These are phyloP conservation scores for Caenorhabditis sp. DNA, from an alignment of 2,888 invertebrate species.

Conservation along the genomic window DNA sequence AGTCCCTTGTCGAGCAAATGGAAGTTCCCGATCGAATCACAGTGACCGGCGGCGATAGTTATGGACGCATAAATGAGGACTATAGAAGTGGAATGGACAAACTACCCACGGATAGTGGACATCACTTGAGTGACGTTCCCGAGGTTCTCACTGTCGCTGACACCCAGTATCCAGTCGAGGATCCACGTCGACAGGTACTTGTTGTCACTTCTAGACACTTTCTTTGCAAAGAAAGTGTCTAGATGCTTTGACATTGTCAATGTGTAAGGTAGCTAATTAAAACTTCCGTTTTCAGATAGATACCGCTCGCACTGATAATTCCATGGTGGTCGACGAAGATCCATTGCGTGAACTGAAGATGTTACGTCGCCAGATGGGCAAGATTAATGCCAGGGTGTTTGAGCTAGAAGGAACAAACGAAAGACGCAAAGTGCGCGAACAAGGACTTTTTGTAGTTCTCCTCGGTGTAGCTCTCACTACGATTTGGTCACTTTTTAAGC, in stretches of 20 bases:
- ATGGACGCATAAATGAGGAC: constrained; percentile 57
- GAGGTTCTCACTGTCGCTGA: constrained; percentile 59
- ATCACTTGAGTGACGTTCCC: constrained; percentile 55
- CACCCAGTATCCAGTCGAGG: constrained; percentile 59
- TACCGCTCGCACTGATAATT: constrained; percentile 63
- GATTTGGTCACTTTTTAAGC: constrained; percentile 47
- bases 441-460: constrained; percentile 37
- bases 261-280: no score
- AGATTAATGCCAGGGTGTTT: constrained; percentile 52
- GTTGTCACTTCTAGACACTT: no score
- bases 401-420: constrained; percentile 60
- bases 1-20: constrained; percentile 66
- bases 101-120: constrained; percentile 43
- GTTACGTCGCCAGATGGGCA: constrained; percentile 53
- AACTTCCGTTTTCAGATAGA: constrained; percentile 41
- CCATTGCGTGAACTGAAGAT: constrained; percentile 62
- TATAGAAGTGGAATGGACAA: constrained; percentile 39
- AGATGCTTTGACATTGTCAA: no score
- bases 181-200: constrained; percentile 33
- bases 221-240: no score
- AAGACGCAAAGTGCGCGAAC: constrained; percentile 46
- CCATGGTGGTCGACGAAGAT: constrained; percentile 65
- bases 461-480: constrained; percentile 57
- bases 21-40: constrained; percentile 65
- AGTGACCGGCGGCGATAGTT: constrained; percentile 57